These are phyloP conservation scores for Lycaon pictus DNA, from an alignment of 2,113 vertebrate species.

Conservation along the genomic window DNA sequence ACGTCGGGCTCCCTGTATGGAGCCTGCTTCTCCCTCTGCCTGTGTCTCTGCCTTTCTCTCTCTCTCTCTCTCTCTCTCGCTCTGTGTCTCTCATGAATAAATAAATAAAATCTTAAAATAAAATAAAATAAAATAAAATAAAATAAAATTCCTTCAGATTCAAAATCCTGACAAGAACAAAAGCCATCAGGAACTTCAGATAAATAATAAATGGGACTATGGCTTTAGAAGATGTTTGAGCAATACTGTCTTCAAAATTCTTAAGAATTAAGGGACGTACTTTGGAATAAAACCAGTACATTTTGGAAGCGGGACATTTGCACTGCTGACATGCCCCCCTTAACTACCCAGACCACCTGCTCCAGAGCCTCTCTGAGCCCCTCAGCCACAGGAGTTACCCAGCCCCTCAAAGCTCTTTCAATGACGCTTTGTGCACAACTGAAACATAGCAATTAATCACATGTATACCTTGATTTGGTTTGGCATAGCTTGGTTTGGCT, in stretches of 20 bases:
- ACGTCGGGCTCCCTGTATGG: too few relatives aligned
- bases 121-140: background rate
- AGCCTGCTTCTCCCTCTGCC: too few relatives aligned
- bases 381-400: background rate
- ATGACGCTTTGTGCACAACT: background rate
- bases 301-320: background rate
- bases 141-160: conserved; percentile 22
- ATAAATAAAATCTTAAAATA: too few relatives aligned
- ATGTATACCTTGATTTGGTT: background rate
- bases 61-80: too few relatives aligned
- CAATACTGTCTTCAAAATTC: conserved; percentile 45
- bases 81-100: too few relatives aligned
- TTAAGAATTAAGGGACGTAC: conserved; percentile 21
- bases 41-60: too few relatives aligned
- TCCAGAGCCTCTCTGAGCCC: background rate
- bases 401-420: too few relatives aligned
- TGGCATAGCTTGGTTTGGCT: background rate
- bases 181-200: background rate
- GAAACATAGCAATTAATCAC: background rate
- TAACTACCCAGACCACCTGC: background rate
- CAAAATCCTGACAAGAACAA: conserved; percentile 68
- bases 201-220: conserved; percentile 50
- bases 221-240: conserved; percentile 22
- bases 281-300: conserved; percentile 19
- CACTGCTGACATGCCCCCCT: background rate